A percentile compares a stretch with the other conserved stretches of the same genome.
Conservation (phyloP, 1,140 invertebrate species). For the Euwallacea fornicatus region DNA sequence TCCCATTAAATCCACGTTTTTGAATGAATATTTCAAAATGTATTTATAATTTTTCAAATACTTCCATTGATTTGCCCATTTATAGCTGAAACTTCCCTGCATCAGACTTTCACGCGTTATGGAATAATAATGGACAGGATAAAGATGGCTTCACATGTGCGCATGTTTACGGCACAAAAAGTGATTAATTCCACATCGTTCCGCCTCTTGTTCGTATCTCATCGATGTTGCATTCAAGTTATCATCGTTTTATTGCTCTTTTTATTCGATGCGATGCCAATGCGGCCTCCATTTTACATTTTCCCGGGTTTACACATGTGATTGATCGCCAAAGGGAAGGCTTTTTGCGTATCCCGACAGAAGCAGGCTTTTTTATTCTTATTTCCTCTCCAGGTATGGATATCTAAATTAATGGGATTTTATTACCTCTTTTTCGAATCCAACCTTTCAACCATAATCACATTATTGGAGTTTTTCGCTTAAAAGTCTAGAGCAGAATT, state of each 20-base stretch:
- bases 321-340: constrained; percentile 25
- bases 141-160: not conserved
- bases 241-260: constrained; percentile 34
- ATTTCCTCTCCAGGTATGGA: constrained; percentile 7
- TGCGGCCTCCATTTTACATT: constrained; percentile 28
- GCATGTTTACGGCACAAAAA: constrained; percentile 11
- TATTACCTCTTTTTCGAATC: not conserved
- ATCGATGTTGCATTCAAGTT: constrained; percentile 30
- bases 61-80: no score
- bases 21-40: no score
- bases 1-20: no score
- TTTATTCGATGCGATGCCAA: constrained; percentile 29
- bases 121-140: no score
- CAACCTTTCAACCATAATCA: not conserved
- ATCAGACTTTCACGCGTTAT: no score
- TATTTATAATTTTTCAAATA: no score
- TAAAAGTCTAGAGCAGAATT: no score
- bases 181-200: constrained; percentile 24
- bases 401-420: constrained; percentile 13
- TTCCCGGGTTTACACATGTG: constrained; percentile 28
- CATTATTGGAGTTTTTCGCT: no score
- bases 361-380: constrained; percentile 11
- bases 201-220: constrained; percentile 25
- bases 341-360: constrained; percentile 22
- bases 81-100: no score